Base-by-base conservation (phyloP, 2,113 vertebrate species). In the Alligator mississippiensis region DNA sequence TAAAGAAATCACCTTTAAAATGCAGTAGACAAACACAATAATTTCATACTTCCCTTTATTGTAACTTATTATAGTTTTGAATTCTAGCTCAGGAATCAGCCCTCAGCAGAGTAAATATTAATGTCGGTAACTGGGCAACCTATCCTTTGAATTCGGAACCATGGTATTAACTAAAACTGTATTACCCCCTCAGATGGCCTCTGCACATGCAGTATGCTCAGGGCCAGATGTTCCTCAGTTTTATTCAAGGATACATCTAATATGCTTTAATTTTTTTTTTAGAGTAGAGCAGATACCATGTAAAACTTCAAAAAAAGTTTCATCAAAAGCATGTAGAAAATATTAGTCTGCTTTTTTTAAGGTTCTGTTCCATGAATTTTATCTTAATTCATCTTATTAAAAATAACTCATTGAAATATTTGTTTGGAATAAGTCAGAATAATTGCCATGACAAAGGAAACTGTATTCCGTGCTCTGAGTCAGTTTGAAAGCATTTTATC, bases 71-170 rank as follows among this genome's bases (percentile, higher is more conserved):
- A 9, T 66, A 55, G 57, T 28, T 28, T 81, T 93, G 82, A 77
- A 88, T 70, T 86, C 93, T 92, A 64, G 75, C 68, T 90, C 87
- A 92, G 90, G 90, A 85, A 9, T 76, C 61, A 61, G 90, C 83
- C 60, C 30, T 57, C 66, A 82, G 92, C 81, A 92, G 84, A 5
- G 4, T 82, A 90, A 91, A 90, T 90, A 82, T 88, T 85, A 88
- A 85, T 83, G 90, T 87, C 88, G 85, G 94, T 95, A 94, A 84
- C 89, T 93, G 96, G 92, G 94, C 94, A 97, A 93, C 95, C 61
- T 3, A 78, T 90, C 63, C 79, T 79, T 87, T 84, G 91, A 87
- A 93, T 84, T 77, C 88, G 60, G 30, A 87, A 83, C 47, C 82
- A 16, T 47, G 47, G 47, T 47, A 47, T 76, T 88, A 80, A 55